phyloP scores from a whole-genome alignment of 2,113 vertebrate genomes.

The Hippoglossus stenolepis region DNA sequence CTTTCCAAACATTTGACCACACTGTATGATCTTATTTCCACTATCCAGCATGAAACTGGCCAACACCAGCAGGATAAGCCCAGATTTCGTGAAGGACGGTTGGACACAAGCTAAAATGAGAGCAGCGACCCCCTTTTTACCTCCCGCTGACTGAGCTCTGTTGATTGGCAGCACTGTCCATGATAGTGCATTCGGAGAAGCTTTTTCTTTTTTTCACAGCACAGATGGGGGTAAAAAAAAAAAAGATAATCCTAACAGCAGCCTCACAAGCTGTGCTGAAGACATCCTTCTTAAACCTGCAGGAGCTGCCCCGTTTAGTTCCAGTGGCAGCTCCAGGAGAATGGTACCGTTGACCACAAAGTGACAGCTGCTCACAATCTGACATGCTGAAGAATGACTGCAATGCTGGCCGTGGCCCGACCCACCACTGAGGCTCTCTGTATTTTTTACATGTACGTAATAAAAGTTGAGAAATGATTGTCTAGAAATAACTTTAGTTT shows the following conservation, averaged over 20 bases:
- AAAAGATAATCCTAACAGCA: slow-evolving; percentile 72
- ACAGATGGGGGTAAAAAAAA: slow-evolving; percentile 47
- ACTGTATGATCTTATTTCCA: slow-evolving; percentile 1
- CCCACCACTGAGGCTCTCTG: no score
- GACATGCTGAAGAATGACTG: slow-evolving; percentile 19
- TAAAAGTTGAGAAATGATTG: no score
- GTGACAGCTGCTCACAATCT: slow-evolving; percentile 63
- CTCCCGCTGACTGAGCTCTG: slow-evolving; percentile 64
- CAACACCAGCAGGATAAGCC: slow-evolving; percentile 36
- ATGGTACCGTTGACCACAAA: slow-evolving; percentile 57
- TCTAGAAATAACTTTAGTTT: no score
- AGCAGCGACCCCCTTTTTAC: slow-evolving; percentile 46
- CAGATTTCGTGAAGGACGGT: slow-evolving; percentile 36
- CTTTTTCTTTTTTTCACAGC: slow-evolving; percentile 65
- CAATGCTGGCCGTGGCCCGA: no score
- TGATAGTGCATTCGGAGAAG: slow-evolving; percentile 65
- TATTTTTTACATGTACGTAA: no score
- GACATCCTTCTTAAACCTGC: slow-evolving; percentile 71
- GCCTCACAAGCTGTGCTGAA: slow-evolving; percentile 73
- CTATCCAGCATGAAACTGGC: slow-evolving; percentile 29
- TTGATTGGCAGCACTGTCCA: slow-evolving; percentile 75
- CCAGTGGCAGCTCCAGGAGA: slow-evolving; percentile 55
- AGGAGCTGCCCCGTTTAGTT: slow-evolving; percentile 63
- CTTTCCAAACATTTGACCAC: background rate
- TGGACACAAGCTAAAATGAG: slow-evolving; percentile 42